Base-by-base conservation (phyloP, 1,140 invertebrate genomes). In the Dendroctonus valens region DNA sequence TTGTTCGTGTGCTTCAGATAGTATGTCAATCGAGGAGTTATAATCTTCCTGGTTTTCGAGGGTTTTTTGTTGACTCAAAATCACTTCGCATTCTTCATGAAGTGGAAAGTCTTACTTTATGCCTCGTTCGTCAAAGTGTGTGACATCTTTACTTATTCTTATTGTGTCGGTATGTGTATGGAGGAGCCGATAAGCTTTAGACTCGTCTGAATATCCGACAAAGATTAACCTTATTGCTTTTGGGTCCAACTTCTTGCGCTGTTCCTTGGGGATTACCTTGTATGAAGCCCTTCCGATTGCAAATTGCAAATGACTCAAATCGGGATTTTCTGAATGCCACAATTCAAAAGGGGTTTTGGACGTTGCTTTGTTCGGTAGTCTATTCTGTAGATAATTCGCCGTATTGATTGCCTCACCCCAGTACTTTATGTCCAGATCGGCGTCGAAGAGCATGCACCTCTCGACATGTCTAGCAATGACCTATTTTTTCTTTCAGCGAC, bases 271-370 rank as follows among this genome's bases (percentile, higher is more conserved):
- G 12, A 54, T 63, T 8, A 51, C 59, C 11, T 38, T 15, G 15
- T 12, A 61, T 14, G 3, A 38, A 51, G 37, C 8, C 37, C 8
- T 26, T 11, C 49, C 50, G 42, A 62, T 52, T n/a, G n/a, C n/a
- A 52, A 62, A 41, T 12, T 62, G 50, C 50, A 62, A 52, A 62
- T 48, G 11, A 7, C 14, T 37, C 14, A 75, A 8, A 67, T 75
- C 51, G 26, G 70, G 67, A 41, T 68, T 69, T 59, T 59, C 41
- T 49, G 38, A 26, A 51, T 14, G 40, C 64, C 55, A 66, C 11
- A 65, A 57, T 60, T 69, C 62, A 61, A 48, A 65, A 15, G 62
- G 50, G 37, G 68, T 65, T 60, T 65, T 69, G 26, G 5, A 7
- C 40, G 11, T 65, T 38, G 59, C 11, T 48, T 52, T 59, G 15